Percentiles rank a stretch among this genome's conserved stretches.
These are phyloP conservation scores for Caradrina clavipalpis DNA, from an alignment of 2,888 invertebrate genomes.

Conservation along the genomic window DNA sequence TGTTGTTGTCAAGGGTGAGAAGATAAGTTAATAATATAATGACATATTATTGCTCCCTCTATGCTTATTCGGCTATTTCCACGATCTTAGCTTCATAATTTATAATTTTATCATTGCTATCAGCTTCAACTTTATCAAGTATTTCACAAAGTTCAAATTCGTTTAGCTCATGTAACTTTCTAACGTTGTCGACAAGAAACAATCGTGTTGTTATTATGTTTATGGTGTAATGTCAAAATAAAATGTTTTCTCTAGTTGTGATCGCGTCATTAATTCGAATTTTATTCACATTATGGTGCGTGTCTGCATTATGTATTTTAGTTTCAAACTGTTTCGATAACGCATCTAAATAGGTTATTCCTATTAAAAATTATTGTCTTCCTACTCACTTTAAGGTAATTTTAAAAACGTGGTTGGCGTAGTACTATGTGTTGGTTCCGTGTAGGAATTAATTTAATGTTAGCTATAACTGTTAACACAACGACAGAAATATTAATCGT, in stretches of 20 bases:
- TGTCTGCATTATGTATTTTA: slow-evolving; percentile 76
- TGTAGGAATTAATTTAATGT: slow-evolving; percentile 26
- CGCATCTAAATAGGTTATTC: slow-evolving; percentile 74
- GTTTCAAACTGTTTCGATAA: slow-evolving; percentile 76
- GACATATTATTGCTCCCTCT: slow-evolving; percentile 86
- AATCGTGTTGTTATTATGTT: slow-evolving; percentile 84
- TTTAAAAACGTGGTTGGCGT: not conserved
- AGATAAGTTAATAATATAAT: slow-evolving; percentile 90
- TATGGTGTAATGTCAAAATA: slow-evolving; percentile 87
- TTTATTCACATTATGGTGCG: slow-evolving; percentile 84
- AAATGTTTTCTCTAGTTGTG: slow-evolving; percentile 83
- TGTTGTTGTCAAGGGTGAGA: slow-evolving; percentile 91
- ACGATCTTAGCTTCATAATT: slow-evolving; percentile 74
- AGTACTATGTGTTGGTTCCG: slow-evolving; percentile 13
- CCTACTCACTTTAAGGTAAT: slow-evolving; percentile 31
- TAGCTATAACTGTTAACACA: not conserved
- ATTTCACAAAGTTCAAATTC: slow-evolving; percentile 59
- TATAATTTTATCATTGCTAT: slow-evolving; percentile 62
- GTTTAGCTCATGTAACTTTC: slow-evolving; percentile 36
- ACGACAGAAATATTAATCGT: slow-evolving; percentile 1
- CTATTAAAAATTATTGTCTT: slow-evolving; percentile 59
- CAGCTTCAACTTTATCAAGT: slow-evolving; percentile 44
- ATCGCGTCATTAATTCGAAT: slow-evolving; percentile 85
- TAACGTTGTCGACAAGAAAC: slow-evolving; percentile 71
- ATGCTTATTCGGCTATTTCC: slow-evolving; percentile 81